These are phyloP conservation scores for Laupala kohalensis DNA, from an alignment of 1,140 invertebrate genomes.

Conservation along the genomic window DNA sequence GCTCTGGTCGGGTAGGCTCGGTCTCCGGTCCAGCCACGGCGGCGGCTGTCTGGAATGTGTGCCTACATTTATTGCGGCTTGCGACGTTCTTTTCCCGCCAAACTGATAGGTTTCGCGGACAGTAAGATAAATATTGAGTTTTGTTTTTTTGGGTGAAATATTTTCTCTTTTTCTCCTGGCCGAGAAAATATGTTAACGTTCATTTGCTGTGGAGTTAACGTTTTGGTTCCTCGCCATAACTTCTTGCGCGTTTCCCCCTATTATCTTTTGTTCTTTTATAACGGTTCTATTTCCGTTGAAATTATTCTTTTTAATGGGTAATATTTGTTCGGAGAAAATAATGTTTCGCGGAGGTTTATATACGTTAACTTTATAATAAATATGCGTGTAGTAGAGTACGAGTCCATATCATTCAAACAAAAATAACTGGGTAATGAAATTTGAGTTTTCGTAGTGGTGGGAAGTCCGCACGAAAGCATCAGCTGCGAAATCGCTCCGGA, in stretches of 20 bases:
- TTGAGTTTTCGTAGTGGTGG: not conserved
- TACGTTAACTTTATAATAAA: too few relatives aligned
- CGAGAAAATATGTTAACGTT: not conserved
- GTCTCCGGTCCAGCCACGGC: not conserved
- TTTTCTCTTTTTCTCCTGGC: not conserved
- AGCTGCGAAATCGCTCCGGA: not conserved
- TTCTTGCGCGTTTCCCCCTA: not conserved
- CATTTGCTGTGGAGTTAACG: not conserved
- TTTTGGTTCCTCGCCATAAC: not conserved
- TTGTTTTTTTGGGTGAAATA: not conserved
- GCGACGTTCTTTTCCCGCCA: not conserved
- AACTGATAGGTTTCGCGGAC: not conserved
- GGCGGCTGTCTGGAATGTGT: not conserved
- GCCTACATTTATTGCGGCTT: not conserved
- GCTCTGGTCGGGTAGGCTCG: not conserved
- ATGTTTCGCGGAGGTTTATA: not conserved
- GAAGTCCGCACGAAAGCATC: not conserved
- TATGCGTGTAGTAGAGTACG: too few relatives aligned
- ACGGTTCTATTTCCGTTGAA: not conserved
- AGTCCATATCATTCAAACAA: too few relatives aligned
- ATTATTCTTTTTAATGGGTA: not conserved
- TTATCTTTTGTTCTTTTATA: not conserved
- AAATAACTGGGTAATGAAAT: not conserved
- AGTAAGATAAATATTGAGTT: not conserved
- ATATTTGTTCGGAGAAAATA: not conserved